phyloP scores from a whole-genome alignment of 1,140 invertebrate species.

The Aphaenogaster floridana region DNA sequence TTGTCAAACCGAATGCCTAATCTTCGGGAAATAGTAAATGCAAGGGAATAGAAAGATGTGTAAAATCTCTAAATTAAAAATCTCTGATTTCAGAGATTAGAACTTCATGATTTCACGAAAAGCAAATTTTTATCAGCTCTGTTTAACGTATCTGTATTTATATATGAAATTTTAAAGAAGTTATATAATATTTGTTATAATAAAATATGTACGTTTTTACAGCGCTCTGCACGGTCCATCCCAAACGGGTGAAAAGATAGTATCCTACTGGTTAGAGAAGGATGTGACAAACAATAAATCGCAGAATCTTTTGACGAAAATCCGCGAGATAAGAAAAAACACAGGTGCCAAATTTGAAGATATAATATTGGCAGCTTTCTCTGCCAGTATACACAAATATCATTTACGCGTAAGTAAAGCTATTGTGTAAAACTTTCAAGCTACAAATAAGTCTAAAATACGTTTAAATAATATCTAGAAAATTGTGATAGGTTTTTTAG shows the following conservation, averaged over 20 bases:
- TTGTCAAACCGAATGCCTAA: not conserved
- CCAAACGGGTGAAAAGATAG: conserved; percentile 77
- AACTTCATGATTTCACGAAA: not conserved
- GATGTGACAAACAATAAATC: conserved; percentile 58
- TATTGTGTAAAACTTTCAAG: not conserved
- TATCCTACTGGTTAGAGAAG: conserved; percentile 77
- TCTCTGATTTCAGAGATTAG: not conserved
- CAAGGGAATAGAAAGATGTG: not conserved
- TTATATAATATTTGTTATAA: not conserved
- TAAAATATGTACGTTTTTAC: conserved; percentile 10
- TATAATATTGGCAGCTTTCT: conserved; percentile 80
- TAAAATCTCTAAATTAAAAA: not conserved
- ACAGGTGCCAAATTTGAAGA: conserved; percentile 79
- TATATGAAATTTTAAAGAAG: not conserved
- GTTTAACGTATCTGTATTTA: not conserved
- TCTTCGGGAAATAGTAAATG: not conserved
- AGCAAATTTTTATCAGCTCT: not conserved
- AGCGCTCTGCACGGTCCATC: conserved; percentile 77
- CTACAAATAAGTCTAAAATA: not conserved
- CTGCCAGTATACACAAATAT: conserved; percentile 79
- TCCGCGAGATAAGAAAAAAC: conserved; percentile 76
- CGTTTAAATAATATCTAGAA: not conserved
- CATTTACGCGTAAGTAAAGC: conserved; percentile 71
- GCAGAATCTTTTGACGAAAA: conserved; percentile 74
- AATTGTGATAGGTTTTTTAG: not conserved